Evolutionary conservation across 2,797 vertebrate genomes (phyloP), one percentile per base, ranked within the genome.

Genomic region (Acanthiza pusilla): DNA sequence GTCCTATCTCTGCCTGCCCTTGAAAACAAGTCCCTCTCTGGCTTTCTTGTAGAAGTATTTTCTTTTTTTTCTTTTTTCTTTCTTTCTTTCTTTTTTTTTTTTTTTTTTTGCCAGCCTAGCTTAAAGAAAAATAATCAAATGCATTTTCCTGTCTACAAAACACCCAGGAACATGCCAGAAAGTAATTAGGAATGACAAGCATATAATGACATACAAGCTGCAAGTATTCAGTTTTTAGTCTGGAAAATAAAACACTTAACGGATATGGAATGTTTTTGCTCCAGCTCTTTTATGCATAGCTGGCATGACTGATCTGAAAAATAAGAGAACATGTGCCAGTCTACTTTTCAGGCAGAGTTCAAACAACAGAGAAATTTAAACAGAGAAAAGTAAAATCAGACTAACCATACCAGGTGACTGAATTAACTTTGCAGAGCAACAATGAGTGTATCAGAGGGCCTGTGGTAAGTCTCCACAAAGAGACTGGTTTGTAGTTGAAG

Each of bases 241-340:
- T 86, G 93, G 85, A 94, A 94, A 94, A 93, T 85, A 77, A 88
- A 94, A 58, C 75, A 86, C 65, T 95, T 84, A 91, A 86, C 0
- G 16, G 92, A 92, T 57, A 95, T 48, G 74, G 91, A 89, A 96
- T 77, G 81, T 48, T 87, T 79, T 91, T 84, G 89, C 88, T 91
- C 17, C 74, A 91, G 66, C 71, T 91, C 79, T 85, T 96, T 90
- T 79, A 92, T 60, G 63, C 78, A 80, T 73, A 95, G 86, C 81
- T 96, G 87, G 78, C 84, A 85, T 66, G 72, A 93, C 86, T 89
- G 88, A 93, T 92, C 85, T 79, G 68, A 94, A 93, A 95, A 95
- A 85, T 65, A 85, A 91, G 65, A 85, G 26, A 73, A 73, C 32
- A 30, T 47, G 30, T 68, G 91, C 57, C 84, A 89, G 72, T 48